Evolutionary conservation across 2,888 invertebrate species (phyloP).

Genomic region (Cantharis rustica): DNA sequence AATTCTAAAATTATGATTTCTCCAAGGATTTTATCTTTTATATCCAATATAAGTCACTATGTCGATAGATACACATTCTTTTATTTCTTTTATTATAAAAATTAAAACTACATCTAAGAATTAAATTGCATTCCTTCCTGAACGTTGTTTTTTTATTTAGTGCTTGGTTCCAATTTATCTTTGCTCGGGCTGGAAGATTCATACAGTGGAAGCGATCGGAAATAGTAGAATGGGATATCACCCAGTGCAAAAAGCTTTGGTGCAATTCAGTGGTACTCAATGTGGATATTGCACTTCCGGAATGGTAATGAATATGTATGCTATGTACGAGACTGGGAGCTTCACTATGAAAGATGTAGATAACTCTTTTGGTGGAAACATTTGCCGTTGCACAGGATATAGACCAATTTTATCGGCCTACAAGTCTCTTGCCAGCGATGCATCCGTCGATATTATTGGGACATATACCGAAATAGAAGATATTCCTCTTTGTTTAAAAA

Average conservation of each 20-base stretch:
- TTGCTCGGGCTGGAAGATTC: conserved; percentile 67
- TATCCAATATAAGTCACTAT: too few species aligned
- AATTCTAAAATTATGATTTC: too few species aligned
- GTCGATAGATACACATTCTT: too few species aligned
- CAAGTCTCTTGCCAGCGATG: conserved; percentile 61
- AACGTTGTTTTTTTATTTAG: conserved; percentile 44
- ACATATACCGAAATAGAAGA: conserved; percentile 56
- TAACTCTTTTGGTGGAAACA: conserved; percentile 71
- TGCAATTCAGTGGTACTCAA: conserved; percentile 66
- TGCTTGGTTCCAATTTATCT: conserved; percentile 60
- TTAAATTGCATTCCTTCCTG: too few species aligned
- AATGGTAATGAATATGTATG: conserved; percentile 78
- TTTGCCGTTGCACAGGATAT: conserved; percentile 75
- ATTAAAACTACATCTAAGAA: too few species aligned
- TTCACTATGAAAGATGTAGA: conserved; percentile 67
- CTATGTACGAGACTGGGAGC: conserved; percentile 53
- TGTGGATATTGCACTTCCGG: conserved; percentile 77
- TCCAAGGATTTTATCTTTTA: too few species aligned
- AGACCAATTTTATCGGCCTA: conserved; percentile 69
- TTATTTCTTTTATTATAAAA: too few species aligned
- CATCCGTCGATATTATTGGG: conserved; percentile 48
- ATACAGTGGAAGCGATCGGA: conserved; percentile 72
- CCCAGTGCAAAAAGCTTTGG: conserved; percentile 63
- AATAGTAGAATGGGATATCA: conserved; percentile 65
- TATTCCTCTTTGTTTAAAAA: conserved; percentile 44